A percentile compares a stretch with the other conserved stretches of the same genome.
phyloP scores from a whole-genome alignment of 2,797 vertebrate species.

The Premnoplex brunnescens region DNA sequence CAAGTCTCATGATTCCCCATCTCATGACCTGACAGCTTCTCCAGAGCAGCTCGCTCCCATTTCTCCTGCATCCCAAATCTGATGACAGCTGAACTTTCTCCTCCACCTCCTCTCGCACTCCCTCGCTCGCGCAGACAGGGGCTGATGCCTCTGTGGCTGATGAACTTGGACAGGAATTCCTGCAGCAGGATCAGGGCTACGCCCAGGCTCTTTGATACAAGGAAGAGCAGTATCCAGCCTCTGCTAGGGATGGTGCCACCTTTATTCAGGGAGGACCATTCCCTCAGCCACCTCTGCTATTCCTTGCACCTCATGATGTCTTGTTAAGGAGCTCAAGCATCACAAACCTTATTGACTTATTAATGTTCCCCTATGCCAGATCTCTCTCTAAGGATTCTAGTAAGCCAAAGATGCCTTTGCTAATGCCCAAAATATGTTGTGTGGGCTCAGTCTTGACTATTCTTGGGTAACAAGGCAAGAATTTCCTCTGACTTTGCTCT shows the following conservation, averaged over 20 bases:
- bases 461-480: not conserved
- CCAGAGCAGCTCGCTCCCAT: not conserved
- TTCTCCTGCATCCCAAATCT: not conserved
- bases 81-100: conserved; percentile 20
- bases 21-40: not conserved
- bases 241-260: not conserved
- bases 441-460: not conserved
- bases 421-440: not conserved
- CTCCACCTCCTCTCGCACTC: not conserved
- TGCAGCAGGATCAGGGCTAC: not conserved
- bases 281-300: not conserved
- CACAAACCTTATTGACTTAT: not conserved
- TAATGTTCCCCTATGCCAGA: not conserved
- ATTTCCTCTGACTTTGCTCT: not conserved
- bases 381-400: not conserved
- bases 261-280: not conserved
- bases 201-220: not conserved
- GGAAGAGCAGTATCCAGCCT: not conserved
- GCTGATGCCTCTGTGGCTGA: not conserved
- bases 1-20: not conserved
- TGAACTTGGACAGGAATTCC: not conserved
- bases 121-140: accelerated
- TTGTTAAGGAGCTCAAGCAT: not conserved
- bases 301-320: not conserved
- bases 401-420: not conserved